A percentile compares a stretch with the other conserved stretches of the same genome.
Conservation (phyloP, 2,797 vertebrate genomes). For the Phataginus tetradactyla region DNA sequence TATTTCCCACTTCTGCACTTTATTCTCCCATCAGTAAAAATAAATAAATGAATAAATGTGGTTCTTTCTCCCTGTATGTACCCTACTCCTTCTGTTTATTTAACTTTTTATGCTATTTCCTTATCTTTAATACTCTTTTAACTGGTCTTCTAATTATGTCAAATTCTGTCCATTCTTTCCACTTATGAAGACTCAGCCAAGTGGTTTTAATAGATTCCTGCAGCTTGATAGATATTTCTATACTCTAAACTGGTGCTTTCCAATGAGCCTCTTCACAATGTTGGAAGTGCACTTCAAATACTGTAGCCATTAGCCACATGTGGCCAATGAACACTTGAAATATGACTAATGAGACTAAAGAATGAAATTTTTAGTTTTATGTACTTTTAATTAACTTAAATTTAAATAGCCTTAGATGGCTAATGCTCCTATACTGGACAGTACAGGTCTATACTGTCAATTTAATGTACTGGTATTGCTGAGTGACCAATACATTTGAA, state of each 20-base stretch:
- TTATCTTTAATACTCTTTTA: background rate
- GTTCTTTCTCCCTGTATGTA: background rate
- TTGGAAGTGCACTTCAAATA: background rate
- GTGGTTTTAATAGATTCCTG: background rate
- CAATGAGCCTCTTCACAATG: background rate
- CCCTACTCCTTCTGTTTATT: background rate
- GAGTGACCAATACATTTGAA: background rate
- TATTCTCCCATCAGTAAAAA: background rate
- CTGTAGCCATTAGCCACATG: background rate
- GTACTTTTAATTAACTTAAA: slow-evolving; percentile 37
- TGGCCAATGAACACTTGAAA: background rate
- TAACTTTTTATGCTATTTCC: background rate
- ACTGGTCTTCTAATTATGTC: background rate
- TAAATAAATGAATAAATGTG: background rate
- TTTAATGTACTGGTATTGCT: background rate
- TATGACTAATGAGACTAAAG: background rate
- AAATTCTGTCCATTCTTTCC: background rate
- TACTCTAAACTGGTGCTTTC: background rate
- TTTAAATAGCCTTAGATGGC: background rate
- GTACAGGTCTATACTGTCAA: background rate
- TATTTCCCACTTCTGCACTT: background rate
- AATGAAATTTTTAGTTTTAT: slow-evolving; percentile 13
- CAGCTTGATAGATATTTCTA: background rate
- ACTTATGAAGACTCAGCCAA: background rate
- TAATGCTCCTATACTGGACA: background rate